Evolutionary conservation across 2,797 vertebrate genomes (phyloP).

Genomic region (Yasuhikotakia modesta): DNA sequence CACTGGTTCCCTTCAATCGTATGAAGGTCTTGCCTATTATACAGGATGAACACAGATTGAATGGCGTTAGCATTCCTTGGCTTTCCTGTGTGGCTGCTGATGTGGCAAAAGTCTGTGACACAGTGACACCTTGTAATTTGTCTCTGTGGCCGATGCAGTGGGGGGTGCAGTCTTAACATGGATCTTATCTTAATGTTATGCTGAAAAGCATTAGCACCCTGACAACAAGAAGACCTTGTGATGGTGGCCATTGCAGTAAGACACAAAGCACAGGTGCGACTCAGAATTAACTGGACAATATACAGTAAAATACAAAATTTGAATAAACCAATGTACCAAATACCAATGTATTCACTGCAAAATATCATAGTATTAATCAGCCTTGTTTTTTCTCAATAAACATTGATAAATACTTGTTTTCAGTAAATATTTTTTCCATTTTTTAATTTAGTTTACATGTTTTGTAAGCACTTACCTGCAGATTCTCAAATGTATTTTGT

Average conservation of each 20-base stretch:
- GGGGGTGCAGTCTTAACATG: background rate
- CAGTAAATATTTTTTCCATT: too few species aligned
- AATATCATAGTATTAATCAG: too few species aligned
- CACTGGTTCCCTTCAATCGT: conserved; percentile 6
- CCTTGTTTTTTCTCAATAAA: too few species aligned
- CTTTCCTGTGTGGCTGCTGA: background rate
- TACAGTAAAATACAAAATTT: too few species aligned
- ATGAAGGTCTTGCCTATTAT: conserved; percentile 22
- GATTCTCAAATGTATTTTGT: too few species aligned
- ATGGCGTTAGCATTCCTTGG: conserved; percentile 33
- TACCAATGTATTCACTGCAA: too few species aligned
- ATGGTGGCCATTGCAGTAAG: background rate
- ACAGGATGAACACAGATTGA: background rate
- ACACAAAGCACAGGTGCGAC: background rate
- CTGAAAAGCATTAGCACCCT: background rate
- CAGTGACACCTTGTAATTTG: background rate
- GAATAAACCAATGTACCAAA: too few species aligned
- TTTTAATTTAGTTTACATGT: too few species aligned
- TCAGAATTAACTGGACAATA: conserved; percentile 2
- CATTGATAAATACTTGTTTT: too few species aligned
- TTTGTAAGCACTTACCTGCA: too few species aligned
- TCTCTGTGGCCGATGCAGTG: background rate
- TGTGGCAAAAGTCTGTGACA: background rate
- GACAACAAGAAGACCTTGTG: background rate
- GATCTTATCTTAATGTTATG: conserved; percentile 14